Base-by-base conservation (phyloP, 2,797 vertebrate species). In the Mareca strepera region DNA sequence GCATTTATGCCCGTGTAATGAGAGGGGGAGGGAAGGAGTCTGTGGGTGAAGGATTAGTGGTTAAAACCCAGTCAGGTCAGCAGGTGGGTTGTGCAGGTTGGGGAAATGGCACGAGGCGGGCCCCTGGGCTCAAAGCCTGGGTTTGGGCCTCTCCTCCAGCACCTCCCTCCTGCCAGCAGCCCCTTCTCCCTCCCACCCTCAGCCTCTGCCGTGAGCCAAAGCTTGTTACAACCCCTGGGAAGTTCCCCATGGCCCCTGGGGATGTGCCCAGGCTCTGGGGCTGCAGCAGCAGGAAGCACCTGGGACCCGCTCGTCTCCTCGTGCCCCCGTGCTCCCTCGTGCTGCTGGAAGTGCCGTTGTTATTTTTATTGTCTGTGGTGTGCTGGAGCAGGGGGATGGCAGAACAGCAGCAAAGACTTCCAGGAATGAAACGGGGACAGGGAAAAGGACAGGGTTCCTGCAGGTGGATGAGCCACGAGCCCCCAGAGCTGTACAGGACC, bases 1-100 rank as follows among this genome's bases (percentile, higher is more conserved):
- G 85, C 64, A 81, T 62, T 80, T 88, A n/a, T 43, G 50, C 78
- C 1, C 0, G 8, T 50, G 26, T 59, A 84, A 76, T 48, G 91
- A 72, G 69, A 53, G 73, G 69, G 62, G 88, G 90, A 88, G 86
- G 83, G 88, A 89, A 56, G 41, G 48, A 92, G 88, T 73, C 92
- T 68, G 87, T 8, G 48, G 56, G 29, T 87, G 76, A 70, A 82
- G 62, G 6, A 18, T 25, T 73, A 63, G 72, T 18, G 33, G 78
- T 82, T 87, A 31, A 82, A 96, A 85, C 35, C 48, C 13, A 0
- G 29, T 14, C 25, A 23, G 41, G 21, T 76, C 53, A 5, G 62
- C 21, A 70, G 17, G 31, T 22, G 31, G 43, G 78, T 83, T 58
- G 35, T 66, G 43, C 2, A 0, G 31, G 60, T 78, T 73, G 18